Base-by-base conservation (phyloP, 2,113 vertebrate genomes). In the Caretta caretta region DNA sequence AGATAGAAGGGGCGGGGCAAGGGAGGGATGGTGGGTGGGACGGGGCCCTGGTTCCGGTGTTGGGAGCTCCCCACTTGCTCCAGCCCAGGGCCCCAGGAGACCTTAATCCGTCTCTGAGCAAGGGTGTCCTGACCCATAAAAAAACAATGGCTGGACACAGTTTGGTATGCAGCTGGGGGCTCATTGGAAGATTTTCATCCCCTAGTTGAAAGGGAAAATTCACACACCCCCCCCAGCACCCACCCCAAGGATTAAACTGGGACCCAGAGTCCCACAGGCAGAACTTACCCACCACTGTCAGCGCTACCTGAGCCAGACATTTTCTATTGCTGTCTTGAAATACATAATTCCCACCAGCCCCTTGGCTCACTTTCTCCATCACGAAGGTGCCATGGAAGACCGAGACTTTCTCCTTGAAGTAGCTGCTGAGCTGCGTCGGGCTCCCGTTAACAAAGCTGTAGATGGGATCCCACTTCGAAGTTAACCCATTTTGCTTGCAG, bases 321-420 rank as follows among this genome's bases (percentile, higher is more conserved):
- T 1, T 72, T 35, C 5, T 0, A 5, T 6, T 2, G 17, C 0
- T 10, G n/a, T 72, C n/a, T 11, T 72, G 65, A 38, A 72, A 9
- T 4, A 10, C 5, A 20, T 72, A 72, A 72, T 72, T 72, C 65
- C 65, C 65, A 72, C 1, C 35, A 2, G 65, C 65, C n/a, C 35
- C 65, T 10, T 9, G n/a, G n/a, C n/a, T 38, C 35, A 72, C 19
- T 8, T 38, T 72, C 35, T 10, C 2, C 65, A 72, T 2, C 65
- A 10, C 1, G 2, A 72, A 38, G 35, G 0, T 72, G n/a, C 19
- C n/a, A n/a, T 4, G 2, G 4, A 19, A 72, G n/a, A 72, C 16
- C 9, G n/a, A 38, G n/a, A 72, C 19, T 9, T 10, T 10, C n/a
- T 72, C 65, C 19, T 38, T 9, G n/a, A 72, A 38, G 17, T 10